Evolutionary conservation across 2,113 vertebrate genomes (phyloP).

Genomic region (Butorides virescens): DNA sequence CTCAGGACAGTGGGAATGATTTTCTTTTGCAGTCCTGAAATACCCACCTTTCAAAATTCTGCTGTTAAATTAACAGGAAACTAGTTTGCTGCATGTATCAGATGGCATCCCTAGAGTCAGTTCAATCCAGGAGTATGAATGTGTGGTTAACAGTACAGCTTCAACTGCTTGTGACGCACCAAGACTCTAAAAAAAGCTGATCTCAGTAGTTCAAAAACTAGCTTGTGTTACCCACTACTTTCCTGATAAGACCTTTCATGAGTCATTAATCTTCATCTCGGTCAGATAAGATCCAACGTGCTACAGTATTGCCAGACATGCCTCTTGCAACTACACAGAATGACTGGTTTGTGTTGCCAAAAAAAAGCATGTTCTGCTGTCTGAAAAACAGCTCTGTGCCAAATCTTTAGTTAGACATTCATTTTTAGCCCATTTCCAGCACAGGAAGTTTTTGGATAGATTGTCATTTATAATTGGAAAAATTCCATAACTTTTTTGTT

Average conservation of each 20-base stretch:
- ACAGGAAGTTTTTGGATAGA: conserved; percentile 23
- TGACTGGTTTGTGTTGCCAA: background rate
- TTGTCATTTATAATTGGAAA: conserved; percentile 32
- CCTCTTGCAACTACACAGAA: background rate
- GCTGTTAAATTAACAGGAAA: conserved; percentile 34
- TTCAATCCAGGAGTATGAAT: background rate
- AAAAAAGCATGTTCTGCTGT: background rate
- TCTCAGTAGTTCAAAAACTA: conserved; percentile 43
- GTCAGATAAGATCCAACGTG: conserved; percentile 13
- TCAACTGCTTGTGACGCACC: background rate
- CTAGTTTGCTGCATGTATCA: background rate
- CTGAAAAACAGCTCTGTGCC: background rate
- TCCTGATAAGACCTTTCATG: conserved; percentile 47
- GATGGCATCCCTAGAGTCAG: conserved; percentile 32
- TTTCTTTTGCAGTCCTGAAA: background rate
- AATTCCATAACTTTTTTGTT: background rate
- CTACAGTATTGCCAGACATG: background rate
- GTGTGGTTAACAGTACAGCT: conserved; percentile 6
- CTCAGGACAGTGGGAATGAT: background rate
- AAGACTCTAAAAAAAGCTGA: conserved; percentile 22
- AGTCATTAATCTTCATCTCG: conserved; percentile 36
- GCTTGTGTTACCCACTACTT: conserved; percentile 31
- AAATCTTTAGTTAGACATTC: conserved; percentile 22
- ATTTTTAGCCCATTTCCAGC: conserved; percentile 44
- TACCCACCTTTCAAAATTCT: conserved; percentile 6